Evolutionary conservation across 2,888 invertebrate species (phyloP), one percentile per base, ranked within the genome.

Genomic region (Thereva nobilitata): DNA sequence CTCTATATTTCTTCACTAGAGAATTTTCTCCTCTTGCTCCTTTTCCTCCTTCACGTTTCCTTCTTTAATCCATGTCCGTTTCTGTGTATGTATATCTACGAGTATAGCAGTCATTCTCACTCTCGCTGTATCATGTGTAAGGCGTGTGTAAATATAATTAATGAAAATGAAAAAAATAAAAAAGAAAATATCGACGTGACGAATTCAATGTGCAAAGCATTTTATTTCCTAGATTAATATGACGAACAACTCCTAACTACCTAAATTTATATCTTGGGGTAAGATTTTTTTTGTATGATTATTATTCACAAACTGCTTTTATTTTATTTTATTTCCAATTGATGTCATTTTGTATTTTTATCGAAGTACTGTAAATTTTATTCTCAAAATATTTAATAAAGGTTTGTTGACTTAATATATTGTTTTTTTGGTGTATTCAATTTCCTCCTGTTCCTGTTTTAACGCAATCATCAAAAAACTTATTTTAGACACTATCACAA

Each of bases 61-160:
- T 45, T 38, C 5, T 59, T 49, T 35, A 23, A 9, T 54, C 4
- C 49, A 59, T 59, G 59, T 67, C 53, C 55, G 54, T 54, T 47
- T 64, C 23, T 23, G 23, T 23, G 23, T 23, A 23, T 23, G 23
- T 23, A 23, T 23, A 23, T 23, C 23, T 23, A 23, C 23, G 23
- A 23, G 23, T 1, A 23, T 23, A 23, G 23, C 23, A 23, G 23
- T 23, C 23, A 23, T 54, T 67, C 56, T 67, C 67, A 44, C 67
- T 67, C 54, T 67, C 63, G 56, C 41, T 61, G 50, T 67, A 67
- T 49, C 56, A 64, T 49, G 38, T 63, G 47, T 67, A 67, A 67
- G 57, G 37, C 56, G 64, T 67, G 64, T 67, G 67, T 67, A 67
- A 67, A 67, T 67, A 67, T 55, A 52, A 63, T 67, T 55, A 49